Base-by-base conservation (phyloP, 2,797 vertebrate species). In the Trichosurus vulpecula region DNA sequence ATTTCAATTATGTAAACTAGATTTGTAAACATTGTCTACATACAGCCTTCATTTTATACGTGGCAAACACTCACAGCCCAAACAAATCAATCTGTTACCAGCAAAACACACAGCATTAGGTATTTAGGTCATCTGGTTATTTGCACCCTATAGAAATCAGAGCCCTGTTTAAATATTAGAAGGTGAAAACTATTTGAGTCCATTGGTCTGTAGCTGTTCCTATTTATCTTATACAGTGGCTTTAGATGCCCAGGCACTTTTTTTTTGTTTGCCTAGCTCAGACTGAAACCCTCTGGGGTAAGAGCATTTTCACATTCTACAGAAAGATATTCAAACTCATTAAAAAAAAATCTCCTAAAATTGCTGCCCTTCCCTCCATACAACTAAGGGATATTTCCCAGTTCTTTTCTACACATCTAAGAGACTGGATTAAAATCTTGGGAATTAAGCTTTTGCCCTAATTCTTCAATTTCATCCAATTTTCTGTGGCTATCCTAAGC, bases 381-480 rank as follows among this genome's bases (percentile, higher is more conserved):
- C 74, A 53, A 47, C 31, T 8, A 22, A 91, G 92, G 92, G 31
- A 25, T 57, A 91, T 96, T 96, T 92, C 93, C 92, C 14, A 22
- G 91, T n/a, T n/a, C 35, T 54, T 51, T 8, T 87, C 41, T 90
- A 94, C 94, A 54, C 31, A 27, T 91, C 94, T 55, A 96, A 89
- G 95, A 95, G 93, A n/a, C 56, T 9, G 41, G 93, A 94, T 94
- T 94, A 93, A 93, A 90, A 94, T 81, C 52, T 55, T 22, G 81
- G 95, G 95, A 94, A 97, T 16, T 56, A 90, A 51, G 91, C 87
- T 54, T 93, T 95, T 31, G 61, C 91, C 95, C 55, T 53, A 53
- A 93, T 92, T 95, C 92, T 91, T 96, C 97, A 90, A 93, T 97
- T 96, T 90, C 47, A 94, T 74, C 91, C 81, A 52, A 90, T 94